Conservation (phyloP, 2,113 vertebrate species). For the Sylvia atricapilla region DNA sequence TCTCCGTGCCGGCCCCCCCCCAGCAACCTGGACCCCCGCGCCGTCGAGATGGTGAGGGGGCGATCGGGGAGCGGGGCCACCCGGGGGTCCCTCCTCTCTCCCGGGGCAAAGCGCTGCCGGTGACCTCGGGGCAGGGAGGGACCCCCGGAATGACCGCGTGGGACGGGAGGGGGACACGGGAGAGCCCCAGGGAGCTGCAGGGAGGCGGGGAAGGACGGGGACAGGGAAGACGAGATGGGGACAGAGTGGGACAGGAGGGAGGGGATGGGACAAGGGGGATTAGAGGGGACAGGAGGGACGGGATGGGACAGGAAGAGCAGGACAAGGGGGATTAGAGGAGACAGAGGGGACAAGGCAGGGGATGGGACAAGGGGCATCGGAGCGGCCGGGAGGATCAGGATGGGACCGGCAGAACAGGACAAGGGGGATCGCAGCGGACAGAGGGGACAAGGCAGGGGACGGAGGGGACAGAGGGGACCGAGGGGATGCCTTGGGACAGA, state of each 20-base stretch:
- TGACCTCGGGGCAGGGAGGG: background rate
- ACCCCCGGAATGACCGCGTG: background rate
- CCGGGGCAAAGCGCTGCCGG: background rate
- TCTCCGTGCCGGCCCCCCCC: conserved; percentile 83
- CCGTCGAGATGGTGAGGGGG: conserved; percentile 92
- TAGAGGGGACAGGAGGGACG: background rate
- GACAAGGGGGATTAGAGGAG: background rate
- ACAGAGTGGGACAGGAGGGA: background rate
- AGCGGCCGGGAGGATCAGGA: background rate
- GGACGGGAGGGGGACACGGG: background rate
- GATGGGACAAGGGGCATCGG: background rate
- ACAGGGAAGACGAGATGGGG: background rate
- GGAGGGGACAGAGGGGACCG: background rate
- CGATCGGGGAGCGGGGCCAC: background rate
- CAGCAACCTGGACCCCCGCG: conserved; percentile 90
- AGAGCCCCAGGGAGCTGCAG: background rate
- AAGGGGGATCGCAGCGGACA: background rate
- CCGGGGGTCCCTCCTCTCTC: background rate
- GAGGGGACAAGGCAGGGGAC: background rate
- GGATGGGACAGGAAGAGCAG: background rate
- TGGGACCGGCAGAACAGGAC: background rate
- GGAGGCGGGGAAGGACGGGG: background rate
- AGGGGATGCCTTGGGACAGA: background rate
- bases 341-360: background rate
- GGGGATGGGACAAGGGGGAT: background rate